A percentile compares a stretch with the other conserved stretches of the same genome.
Conservation (phyloP, 2,888 invertebrate species). For the Calameuta idolon region DNA sequence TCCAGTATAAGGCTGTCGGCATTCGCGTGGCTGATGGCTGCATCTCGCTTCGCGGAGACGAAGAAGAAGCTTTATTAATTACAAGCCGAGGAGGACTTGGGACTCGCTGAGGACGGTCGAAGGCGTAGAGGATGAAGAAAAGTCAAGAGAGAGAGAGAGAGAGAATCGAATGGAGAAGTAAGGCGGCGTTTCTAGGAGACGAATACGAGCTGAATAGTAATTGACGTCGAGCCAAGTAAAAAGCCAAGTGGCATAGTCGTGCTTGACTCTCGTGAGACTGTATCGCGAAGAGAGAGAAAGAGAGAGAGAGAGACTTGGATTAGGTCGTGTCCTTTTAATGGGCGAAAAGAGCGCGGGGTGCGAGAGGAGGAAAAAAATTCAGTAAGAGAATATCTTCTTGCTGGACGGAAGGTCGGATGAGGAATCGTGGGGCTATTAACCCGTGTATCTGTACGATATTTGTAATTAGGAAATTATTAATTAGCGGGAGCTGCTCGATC, state of each 20-base stretch:
- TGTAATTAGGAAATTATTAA: neutral
- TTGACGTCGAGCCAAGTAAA: neutral
- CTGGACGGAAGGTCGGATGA: neutral
- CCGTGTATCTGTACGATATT: neutral
- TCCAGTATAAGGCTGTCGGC: neutral
- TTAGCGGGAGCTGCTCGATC: neutral
- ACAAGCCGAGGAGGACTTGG: conserved; percentile 7
- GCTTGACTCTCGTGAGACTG: neutral
- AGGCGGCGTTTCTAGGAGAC: conserved; percentile 3
- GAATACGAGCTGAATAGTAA: conserved; percentile 5
- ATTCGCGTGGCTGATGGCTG: neutral
- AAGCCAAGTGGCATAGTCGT: neutral
- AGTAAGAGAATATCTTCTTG: neutral
- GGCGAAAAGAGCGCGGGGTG: neutral
- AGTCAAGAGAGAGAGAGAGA: neutral
- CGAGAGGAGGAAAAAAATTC: neutral
- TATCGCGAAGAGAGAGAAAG: neutral
- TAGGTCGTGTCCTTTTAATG: neutral
- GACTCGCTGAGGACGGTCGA: neutral
- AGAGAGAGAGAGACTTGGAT: neutral
- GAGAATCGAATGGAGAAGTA: neutral
- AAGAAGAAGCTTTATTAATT: conserved; percentile 20
- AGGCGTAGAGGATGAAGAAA: neutral
- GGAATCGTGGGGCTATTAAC: neutral
- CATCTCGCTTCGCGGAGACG: conserved; percentile 4